Percentiles rank a stretch among this genome's conserved stretches.
These are phyloP conservation scores for Anoplius nigerrimus DNA, from an alignment of 2,888 invertebrate genomes.

Conservation along the genomic window DNA sequence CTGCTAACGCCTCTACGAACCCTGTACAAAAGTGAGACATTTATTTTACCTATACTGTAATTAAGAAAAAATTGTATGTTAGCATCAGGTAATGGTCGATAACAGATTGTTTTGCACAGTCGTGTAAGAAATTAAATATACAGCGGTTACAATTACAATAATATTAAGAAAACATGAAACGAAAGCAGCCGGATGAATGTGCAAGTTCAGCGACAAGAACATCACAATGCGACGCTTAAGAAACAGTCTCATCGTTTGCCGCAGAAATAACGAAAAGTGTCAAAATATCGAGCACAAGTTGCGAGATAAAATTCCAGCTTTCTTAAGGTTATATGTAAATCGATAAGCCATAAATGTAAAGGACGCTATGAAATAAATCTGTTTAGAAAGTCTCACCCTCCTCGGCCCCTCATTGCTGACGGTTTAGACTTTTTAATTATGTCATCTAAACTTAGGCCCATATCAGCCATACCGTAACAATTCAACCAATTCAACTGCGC, in stretches of 20 bases:
- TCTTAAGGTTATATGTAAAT: conserved; percentile 39
- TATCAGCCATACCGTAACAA: conserved; percentile 63
- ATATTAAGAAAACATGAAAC: no score
- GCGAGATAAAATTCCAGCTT: neutral
- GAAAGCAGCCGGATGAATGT: no score
- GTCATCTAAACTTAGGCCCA: conserved; percentile 73
- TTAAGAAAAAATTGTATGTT: neutral
- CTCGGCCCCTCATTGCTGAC: conserved; percentile 65
- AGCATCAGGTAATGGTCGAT: neutral
- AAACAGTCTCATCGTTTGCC: no score
- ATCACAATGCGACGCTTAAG: no score
- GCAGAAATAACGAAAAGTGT: neutral
- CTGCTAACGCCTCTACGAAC: conserved; percentile 55
- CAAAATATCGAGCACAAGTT: neutral
- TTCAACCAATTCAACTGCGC: conserved; percentile 31
- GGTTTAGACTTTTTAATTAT: conserved; percentile 73
- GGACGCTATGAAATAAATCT: conserved; percentile 12
- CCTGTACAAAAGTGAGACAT: conserved; percentile 34
- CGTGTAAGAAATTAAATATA: no score
- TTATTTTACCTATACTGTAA: neutral
- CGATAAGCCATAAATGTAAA: conserved; percentile 15
- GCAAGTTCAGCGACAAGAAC: no score
- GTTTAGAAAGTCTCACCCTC: conserved; percentile 59
- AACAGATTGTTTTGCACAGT: no score
- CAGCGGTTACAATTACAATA: no score